Conservation (phyloP, 2,888 invertebrate genomes). For the Hanleya hanleyi region DNA sequence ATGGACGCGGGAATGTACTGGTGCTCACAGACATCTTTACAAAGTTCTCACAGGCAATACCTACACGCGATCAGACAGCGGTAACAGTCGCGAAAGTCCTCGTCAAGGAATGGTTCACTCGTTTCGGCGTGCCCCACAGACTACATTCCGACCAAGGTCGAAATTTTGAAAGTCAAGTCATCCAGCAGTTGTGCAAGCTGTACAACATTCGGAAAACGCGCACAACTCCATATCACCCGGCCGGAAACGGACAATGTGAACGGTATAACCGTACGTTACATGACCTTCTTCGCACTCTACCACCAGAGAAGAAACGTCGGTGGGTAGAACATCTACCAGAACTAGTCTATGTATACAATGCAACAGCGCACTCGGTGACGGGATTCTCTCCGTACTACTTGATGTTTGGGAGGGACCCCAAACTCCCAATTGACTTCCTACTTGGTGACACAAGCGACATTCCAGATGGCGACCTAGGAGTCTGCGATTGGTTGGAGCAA, state of each 20-base stretch:
- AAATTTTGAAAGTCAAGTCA: constrained; percentile 15
- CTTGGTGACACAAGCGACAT: constrained; percentile 8
- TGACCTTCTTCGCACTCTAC: constrained; percentile 28
- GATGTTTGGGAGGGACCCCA: constrained; percentile 22
- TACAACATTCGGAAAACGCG: constrained; percentile 30
- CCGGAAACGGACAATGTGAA: constrained; percentile 30
- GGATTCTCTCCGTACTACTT: constrained; percentile 13
- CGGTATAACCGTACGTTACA: constrained; percentile 37
- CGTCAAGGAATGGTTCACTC: constrained; percentile 24
- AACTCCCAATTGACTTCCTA: constrained; percentile 21
- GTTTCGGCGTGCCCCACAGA: constrained; percentile 19
- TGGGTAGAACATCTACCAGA: constrained; percentile 36
- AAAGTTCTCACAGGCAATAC: constrained; percentile 20
- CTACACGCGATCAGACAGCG: constrained; percentile 26
- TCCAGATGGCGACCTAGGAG: neutral
- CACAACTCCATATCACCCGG: constrained; percentile 33
- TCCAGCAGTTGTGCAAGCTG: constrained; percentile 29
- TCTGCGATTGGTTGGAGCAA: neutral
- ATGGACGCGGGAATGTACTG: constrained; percentile 16
- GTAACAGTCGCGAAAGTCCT: constrained; percentile 19
- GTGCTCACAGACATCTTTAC: constrained; percentile 26
- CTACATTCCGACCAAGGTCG: constrained; percentile 28
- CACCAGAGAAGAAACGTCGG: constrained; percentile 29
- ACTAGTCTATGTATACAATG: constrained; percentile 26
- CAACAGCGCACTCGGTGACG: constrained; percentile 19